Percentiles rank a stretch among this genome's conserved stretches.
phyloP scores from a whole-genome alignment of 2,113 vertebrate species.

The Psilopogon haemacephalus region DNA sequence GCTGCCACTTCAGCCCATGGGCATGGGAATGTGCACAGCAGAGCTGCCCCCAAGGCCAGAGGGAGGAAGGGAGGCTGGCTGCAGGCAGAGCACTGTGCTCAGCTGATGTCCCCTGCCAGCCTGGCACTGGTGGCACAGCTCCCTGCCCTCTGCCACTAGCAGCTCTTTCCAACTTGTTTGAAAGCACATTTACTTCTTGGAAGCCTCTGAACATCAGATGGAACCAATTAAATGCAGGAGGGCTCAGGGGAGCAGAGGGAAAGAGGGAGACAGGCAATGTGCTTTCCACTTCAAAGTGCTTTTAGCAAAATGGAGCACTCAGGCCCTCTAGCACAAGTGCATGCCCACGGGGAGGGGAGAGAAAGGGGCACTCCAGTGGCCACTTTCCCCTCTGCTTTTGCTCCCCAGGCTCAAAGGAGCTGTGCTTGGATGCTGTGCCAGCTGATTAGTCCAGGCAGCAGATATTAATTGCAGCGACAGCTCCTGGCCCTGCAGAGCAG shows the following conservation, averaged over 20 bases:
- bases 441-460: neutral
- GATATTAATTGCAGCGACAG: neutral
- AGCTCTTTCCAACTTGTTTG: neutral
- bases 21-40: rapidly evolving
- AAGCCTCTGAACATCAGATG: conserved; percentile 49
- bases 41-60: neutral
- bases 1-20: neutral
- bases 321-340: neutral
- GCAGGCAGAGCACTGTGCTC: neutral
- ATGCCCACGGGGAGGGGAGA: neutral
- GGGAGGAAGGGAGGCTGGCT: neutral
- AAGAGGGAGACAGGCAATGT: conserved; percentile 39
- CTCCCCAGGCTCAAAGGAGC: neutral
- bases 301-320: conserved; percentile 41
- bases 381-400: neutral
- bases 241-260: neutral
- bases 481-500: neutral
- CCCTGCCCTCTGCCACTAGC: neutral
- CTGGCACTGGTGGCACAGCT: neutral
- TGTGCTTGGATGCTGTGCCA: conserved; percentile 21
- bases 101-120: neutral
- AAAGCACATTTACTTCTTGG: conserved; percentile 56
- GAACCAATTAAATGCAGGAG: conserved; percentile 67
- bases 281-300: conserved; percentile 58
- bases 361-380: neutral